Evolutionary conservation across 1,140 invertebrate genomes (phyloP).

Genomic region (Pentalonia nigronervosa): DNA sequence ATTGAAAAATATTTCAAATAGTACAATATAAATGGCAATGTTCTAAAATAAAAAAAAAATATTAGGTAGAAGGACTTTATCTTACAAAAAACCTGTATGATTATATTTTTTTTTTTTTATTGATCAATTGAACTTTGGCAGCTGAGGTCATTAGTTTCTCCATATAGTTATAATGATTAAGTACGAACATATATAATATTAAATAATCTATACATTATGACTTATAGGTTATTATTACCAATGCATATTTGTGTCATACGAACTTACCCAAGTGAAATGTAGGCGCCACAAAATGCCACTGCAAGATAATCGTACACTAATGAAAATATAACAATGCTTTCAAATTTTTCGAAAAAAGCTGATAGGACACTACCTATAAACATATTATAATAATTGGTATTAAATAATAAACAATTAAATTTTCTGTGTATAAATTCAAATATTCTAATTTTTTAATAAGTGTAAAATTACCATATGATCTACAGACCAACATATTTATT

Average conservation of each 20-base stretch:
- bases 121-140: too few relatives aligned
- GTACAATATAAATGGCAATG: constrained; percentile 66
- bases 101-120: not conserved
- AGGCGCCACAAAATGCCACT: constrained; percentile 72
- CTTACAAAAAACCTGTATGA: not conserved
- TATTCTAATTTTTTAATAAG: not conserved
- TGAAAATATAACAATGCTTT: constrained; percentile 69
- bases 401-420: constrained; percentile 59
- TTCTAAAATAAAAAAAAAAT: constrained; percentile 60
- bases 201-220: not conserved
- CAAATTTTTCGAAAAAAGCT: constrained; percentile 71
- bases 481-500: constrained; percentile 1
- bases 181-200: not conserved
- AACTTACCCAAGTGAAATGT: constrained; percentile 68
- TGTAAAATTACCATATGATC: constrained; percentile 32
- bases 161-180: not conserved
- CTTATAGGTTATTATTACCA: not conserved
- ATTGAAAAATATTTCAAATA: constrained; percentile 71
- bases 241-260: not conserved
- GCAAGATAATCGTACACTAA: constrained; percentile 72
- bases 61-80: not conserved
- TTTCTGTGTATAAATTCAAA: not conserved
- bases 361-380: constrained; percentile 70
- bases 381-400: not conserved
- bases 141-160: too few relatives aligned